Evolutionary conservation across 2,797 vertebrate genomes (phyloP).

Genomic region (Cuculus canorus): DNA sequence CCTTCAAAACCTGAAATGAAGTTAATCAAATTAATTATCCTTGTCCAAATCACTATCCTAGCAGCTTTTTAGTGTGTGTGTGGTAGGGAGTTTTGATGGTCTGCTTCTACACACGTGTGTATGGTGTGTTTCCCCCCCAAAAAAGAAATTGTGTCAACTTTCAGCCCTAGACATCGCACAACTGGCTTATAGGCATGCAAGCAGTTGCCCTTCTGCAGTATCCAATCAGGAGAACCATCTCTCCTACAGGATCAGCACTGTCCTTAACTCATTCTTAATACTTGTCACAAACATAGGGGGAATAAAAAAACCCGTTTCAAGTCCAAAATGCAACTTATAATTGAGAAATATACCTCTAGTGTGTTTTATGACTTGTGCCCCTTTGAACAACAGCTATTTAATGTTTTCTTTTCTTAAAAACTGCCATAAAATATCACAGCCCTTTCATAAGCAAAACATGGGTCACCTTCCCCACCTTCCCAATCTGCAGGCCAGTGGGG

Average conservation of each 20-base stretch:
- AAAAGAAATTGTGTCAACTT: not conserved
- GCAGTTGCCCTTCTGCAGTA: not conserved
- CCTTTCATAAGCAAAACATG: not conserved
- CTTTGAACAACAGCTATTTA: not conserved
- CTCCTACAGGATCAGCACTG: not conserved
- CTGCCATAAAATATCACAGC: not conserved
- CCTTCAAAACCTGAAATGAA: not conserved
- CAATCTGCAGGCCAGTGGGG: not conserved
- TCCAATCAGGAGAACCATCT: not conserved
- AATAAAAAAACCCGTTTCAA: not conserved
- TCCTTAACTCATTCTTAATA: not conserved
- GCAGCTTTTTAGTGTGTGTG: not conserved
- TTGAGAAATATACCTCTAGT: not conserved
- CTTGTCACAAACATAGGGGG: not conserved
- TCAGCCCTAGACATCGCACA: not conserved
- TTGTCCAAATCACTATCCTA: not conserved
- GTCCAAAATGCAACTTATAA: not conserved
- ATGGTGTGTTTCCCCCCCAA: no score
- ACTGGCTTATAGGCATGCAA: not conserved
- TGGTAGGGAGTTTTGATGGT: not conserved
- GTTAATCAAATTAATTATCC: not conserved
- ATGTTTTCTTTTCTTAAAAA: not conserved
- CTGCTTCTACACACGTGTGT: not conserved
- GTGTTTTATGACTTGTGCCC: not conserved
- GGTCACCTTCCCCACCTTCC: not conserved